Conservation (phyloP, 2,888 invertebrate genomes). For the Lasioglossum pauxillum region DNA sequence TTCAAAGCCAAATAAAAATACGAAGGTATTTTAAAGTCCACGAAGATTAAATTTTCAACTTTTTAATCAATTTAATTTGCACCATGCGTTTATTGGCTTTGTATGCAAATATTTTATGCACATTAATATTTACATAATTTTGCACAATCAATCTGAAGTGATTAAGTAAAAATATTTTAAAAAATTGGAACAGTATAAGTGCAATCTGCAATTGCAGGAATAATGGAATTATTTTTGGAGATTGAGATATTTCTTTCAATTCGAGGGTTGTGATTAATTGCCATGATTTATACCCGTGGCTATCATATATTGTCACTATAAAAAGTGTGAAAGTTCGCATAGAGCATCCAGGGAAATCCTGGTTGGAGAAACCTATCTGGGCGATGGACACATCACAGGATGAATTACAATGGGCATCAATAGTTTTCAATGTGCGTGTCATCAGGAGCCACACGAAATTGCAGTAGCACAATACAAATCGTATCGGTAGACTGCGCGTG, state of each 20-base stretch:
- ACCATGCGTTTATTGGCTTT: not conserved
- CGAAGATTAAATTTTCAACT: no score
- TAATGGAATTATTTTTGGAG: not conserved
- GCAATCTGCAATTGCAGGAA: not conserved
- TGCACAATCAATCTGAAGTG: not conserved
- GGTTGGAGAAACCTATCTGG: not conserved
- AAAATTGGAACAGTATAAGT: not conserved
- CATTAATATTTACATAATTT: not conserved
- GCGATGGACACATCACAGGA: constrained; percentile 26
- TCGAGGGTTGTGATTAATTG: not conserved
- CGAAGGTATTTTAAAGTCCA: no score
- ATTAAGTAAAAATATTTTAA: not conserved
- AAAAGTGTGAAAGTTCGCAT: not conserved
- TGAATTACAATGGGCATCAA: constrained; percentile 41
- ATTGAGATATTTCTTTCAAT: not conserved
- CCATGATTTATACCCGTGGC: no score
- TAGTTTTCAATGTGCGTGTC: constrained; percentile 47
- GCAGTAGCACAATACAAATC: constrained; percentile 44
- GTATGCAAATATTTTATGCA: not conserved
- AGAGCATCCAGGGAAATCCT: not conserved
- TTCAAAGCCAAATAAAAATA: no score
- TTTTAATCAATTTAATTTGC: not conserved
- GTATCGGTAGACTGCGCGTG: constrained; percentile 54
- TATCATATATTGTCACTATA: not conserved
- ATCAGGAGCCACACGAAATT: constrained; percentile 50